Evolutionary conservation across 92 coral and sea anemone species (phyloP).

Genomic region (Porites evermanni): DNA sequence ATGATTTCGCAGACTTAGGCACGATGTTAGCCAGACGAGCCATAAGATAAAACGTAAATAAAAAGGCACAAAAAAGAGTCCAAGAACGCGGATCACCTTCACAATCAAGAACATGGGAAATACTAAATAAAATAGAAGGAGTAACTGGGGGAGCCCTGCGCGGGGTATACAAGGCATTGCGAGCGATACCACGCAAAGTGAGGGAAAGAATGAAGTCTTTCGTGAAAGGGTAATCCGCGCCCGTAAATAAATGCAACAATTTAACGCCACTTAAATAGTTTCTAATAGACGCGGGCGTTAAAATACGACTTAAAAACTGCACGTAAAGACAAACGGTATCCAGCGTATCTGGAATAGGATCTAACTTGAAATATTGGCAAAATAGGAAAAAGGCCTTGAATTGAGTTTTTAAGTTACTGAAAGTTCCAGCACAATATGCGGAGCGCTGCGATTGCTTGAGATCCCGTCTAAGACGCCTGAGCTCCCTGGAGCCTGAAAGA

Average conservation of each 20-base stretch:
- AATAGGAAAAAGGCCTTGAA: slow-evolving; percentile 33
- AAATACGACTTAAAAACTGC: too few species aligned
- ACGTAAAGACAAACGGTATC: too few species aligned
- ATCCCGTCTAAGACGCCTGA: slow-evolving; percentile 12
- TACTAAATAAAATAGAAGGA: background rate
- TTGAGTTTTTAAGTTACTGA: slow-evolving; percentile 5
- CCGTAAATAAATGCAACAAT: too few species aligned
- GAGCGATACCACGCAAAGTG: background rate
- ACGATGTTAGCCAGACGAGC: slow-evolving; percentile 50
- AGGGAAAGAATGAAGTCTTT: background rate
- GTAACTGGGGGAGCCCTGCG: slow-evolving; percentile 3
- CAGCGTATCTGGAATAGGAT: background rate
- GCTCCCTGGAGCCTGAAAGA: background rate
- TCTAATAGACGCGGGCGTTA: too few species aligned
- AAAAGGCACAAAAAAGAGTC: background rate
- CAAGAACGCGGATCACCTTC: background rate
- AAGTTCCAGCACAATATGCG: slow-evolving; percentile 11
- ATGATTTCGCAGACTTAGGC: background rate
- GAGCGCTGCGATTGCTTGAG: slow-evolving; percentile 27
- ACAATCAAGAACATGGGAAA: background rate
- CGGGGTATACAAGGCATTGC: background rate
- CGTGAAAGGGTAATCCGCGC: too few species aligned
- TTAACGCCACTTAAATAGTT: too few species aligned
- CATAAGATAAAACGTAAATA: too few species aligned
- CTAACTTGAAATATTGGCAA: slow-evolving; percentile 5